phyloP scores from a whole-genome alignment of 2,888 invertebrate genomes.

The Heliconius hortense region DNA sequence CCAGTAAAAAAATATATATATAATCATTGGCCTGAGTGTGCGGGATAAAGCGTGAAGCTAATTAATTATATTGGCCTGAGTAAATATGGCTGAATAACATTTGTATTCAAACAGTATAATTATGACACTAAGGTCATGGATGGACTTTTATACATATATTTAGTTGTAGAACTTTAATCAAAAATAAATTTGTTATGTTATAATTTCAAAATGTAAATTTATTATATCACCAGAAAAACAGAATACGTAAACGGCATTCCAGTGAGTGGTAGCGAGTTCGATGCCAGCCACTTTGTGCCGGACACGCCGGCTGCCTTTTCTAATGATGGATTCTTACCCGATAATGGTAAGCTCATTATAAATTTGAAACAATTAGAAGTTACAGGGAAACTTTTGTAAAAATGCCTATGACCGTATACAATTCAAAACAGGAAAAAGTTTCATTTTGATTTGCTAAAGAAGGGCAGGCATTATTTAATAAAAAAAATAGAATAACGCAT shows the following conservation, averaged over 20 bases:
- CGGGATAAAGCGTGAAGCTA: no score
- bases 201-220: neutral
- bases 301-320: constrained; percentile 73
- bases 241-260: constrained; percentile 62
- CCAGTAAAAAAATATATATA: no score
- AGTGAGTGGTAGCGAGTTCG: constrained; percentile 77
- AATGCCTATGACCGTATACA: neutral
- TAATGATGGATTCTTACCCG: constrained; percentile 73
- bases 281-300: constrained; percentile 77
- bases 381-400: neutral
- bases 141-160: no score
- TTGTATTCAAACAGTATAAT: no score
- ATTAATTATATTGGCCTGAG: no score
- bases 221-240: constrained; percentile 54
- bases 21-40: no score
- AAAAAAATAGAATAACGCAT: neutral
- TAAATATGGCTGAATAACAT: no score
- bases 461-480: neutral
- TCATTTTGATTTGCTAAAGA: neutral
- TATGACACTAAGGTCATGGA: no score
- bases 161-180: no score
- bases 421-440: no score
- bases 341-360: constrained; percentile 59
- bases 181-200: no score
- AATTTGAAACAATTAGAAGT: neutral